A percentile compares a stretch with the other conserved stretches of the same genome.
These are phyloP conservation scores for Empidonax alnorum DNA, from an alignment of 2,113 vertebrate species.

Conservation along the genomic window DNA sequence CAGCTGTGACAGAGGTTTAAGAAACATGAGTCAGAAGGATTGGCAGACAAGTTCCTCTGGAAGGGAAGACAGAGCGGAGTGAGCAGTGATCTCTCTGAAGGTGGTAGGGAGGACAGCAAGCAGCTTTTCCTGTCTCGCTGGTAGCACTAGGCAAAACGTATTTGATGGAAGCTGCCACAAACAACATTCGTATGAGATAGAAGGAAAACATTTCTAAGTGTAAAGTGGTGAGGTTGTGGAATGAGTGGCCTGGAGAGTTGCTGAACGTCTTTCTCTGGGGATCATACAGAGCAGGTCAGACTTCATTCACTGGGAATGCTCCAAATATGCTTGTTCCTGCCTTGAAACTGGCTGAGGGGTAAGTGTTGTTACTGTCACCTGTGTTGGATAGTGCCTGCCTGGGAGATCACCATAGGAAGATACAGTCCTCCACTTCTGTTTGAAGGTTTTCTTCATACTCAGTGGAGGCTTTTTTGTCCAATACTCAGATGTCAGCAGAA, in stretches of 20 bases:
- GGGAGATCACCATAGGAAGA: neutral
- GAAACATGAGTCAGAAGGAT: neutral
- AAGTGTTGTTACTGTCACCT: neutral
- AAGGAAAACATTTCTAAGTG: neutral
- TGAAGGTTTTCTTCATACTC: neutral
- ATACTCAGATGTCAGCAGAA: neutral
- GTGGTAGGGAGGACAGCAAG: neutral
- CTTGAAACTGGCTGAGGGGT: neutral
- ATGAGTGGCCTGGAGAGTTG: neutral
- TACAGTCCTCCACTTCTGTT: neutral
- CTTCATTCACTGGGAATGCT: neutral
- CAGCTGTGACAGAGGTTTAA: neutral
- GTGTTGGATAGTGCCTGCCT: neutral
- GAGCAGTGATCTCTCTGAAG: neutral
- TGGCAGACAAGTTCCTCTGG: neutral
- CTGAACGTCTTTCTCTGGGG: neutral
- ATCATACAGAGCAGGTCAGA: neutral
- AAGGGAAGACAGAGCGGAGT: neutral
- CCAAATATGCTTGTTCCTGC: neutral
- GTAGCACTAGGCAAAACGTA: neutral
- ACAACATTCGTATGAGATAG: neutral
- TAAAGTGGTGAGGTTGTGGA: neutral
- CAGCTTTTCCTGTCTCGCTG: neutral
- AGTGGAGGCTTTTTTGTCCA: neutral
- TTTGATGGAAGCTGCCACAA: neutral